These are phyloP conservation scores for Lasioglossum morio DNA, from an alignment of 2,888 invertebrate species.

Conservation along the genomic window DNA sequence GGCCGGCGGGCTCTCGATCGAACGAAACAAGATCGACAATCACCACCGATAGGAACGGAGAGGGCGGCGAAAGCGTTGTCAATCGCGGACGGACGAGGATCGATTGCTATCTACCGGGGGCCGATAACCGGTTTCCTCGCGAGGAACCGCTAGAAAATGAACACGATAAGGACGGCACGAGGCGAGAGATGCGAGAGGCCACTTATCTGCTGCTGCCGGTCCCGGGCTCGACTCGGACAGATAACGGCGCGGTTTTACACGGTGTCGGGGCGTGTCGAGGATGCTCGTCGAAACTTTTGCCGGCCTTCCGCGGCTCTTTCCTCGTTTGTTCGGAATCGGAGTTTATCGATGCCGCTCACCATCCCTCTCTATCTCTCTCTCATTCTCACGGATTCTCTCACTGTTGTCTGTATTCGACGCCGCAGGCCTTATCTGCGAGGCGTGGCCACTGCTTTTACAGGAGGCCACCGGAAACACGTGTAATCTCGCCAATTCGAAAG, in stretches of 20 bases:
- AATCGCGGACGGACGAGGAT: constrained; percentile 34
- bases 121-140: constrained; percentile 52
- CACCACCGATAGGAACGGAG: background rate
- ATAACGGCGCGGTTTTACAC: constrained; percentile 75
- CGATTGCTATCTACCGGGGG: constrained; percentile 39
- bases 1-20: background rate
- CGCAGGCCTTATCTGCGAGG: constrained; percentile 61
- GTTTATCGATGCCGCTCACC: constrained; percentile 72
- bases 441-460: constrained; percentile 58
- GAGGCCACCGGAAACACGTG: constrained; percentile 58
- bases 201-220: constrained; percentile 74
- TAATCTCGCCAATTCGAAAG: constrained; percentile 58
- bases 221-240: constrained; percentile 43
- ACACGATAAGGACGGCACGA: constrained; percentile 56
- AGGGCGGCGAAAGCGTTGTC: constrained; percentile 37
- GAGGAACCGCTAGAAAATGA: constrained; percentile 58
- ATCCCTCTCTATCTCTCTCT: background rate
- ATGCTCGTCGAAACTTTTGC: constrained; percentile 69
- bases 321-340: constrained; percentile 77
- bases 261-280: constrained; percentile 81
- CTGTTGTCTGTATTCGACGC: constrained; percentile 53
- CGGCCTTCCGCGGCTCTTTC: constrained; percentile 63
- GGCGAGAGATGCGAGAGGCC: constrained; percentile 52
- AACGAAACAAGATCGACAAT: constrained; percentile 29
- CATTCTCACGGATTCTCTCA: background rate